Base-by-base conservation (phyloP, 2,888 invertebrate species). In the Octodonta nipae region DNA sequence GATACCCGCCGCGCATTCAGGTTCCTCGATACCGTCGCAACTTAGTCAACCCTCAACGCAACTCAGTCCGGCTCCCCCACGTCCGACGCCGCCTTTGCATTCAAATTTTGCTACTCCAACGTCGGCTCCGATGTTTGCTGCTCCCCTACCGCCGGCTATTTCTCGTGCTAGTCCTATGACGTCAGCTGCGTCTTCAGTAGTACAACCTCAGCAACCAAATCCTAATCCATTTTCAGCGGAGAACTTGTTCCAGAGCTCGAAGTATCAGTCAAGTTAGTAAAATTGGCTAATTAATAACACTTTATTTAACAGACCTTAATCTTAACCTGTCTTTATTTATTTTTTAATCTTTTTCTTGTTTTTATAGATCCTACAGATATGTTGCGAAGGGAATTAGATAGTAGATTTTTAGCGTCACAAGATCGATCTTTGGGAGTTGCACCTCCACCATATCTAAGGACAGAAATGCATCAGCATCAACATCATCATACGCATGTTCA, bases 401-500 rank as follows among this genome's bases (percentile, higher is more conserved):
- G 74, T 55, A 73, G 91, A 56, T 89, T 91, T 66, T 68, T 91
- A 56, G 87, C 88, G 49, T 83, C 86, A 31, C 81, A 83, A 58
- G 84, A 84, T 50, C 68, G 80, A 44, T 64, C 61, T 36, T 61
- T 69, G 32, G 65, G 71, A 38, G 58, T 62, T 36, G 63, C 55
- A 39, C 64, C 60, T 36, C 61, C 55, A 31, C 63, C 52, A 36
- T 77, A 76, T 49, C 69, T 80, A 54, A 73, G 84, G 52, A 86
- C 85, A 30, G 88, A 86, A 67, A 79, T 87, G 74, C 88, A 87
- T 63, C 87, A 87, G 66, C 88, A 88, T 68, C 87, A 86, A 62
- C 88, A 88, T 65, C 87, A 88, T 57, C 88, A 87, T 61, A 85
- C 85, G 32, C 85, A 87, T 63, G 80, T 88, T 52, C 88, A 87